Base-by-base conservation (phyloP, 2,888 invertebrate species). In the Theretra japonica region DNA sequence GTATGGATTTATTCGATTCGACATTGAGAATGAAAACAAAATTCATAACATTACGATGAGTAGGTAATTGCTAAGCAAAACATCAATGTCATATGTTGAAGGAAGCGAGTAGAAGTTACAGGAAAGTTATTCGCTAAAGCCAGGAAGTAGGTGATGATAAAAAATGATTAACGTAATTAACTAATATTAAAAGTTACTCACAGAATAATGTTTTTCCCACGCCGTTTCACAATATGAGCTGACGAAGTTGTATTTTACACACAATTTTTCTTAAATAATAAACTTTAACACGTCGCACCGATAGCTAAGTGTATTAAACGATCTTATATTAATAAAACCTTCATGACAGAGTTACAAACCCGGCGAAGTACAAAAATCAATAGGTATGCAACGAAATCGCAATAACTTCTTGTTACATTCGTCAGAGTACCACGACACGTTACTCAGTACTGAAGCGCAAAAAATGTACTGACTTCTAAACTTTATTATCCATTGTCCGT, bases 281-380 rank as follows among this genome's bases (percentile, higher is more conserved):
- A 77, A 76, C 72, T 75, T 58, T 33, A 76, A 70, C 79, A 81
- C 76, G 75, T 75, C 56, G 70, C 75, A 75, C 73, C 69, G 69
- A 75, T 80, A 77, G 77, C 76, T 79, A 77, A 74, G 30, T 62
- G 19, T 62, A 23, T 71, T 65, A 75, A 79, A 77, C 80, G 84
- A 77, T 77, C 81, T 80, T 82, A 75, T 77, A 75, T 75, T 83
- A 85, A 85, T 83, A 85, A 90, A 91, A 90, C 86, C 85, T 91
- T 90, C 87, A 88, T 86, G 88, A 89, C 86, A 89, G 87, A 86
- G 83, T 87, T 87, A 86, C 82, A 85, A 89, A 90, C 90, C 92
- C 92, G 91, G 91, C 88, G 85, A 91, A 89, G 89, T 88, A 89
- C 87, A 86, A 93, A 94, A 94, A 94, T 94, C 94, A 89, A 93